These are phyloP conservation scores for Malurus splendens DNA, from an alignment of 2,797 vertebrate genomes.

Conservation along the genomic window DNA sequence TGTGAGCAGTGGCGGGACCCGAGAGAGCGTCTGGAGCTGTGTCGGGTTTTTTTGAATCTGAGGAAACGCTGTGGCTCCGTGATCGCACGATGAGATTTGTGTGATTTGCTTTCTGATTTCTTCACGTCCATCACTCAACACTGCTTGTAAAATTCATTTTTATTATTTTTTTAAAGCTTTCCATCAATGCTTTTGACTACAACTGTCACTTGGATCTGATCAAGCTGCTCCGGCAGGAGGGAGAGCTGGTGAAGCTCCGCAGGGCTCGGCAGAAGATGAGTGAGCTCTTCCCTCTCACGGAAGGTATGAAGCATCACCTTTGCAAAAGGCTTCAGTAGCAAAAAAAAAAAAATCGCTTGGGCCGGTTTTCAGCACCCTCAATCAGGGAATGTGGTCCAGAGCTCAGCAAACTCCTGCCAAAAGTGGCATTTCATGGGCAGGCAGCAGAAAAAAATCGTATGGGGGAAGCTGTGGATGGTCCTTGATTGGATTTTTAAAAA, in stretches of 20 bases:
- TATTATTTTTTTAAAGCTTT: conserved; percentile 74
- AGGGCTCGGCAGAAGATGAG: conserved; percentile 96
- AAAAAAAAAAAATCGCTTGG: rapidly evolving
- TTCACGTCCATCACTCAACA: rapidly evolving
- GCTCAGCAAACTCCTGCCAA: neutral
- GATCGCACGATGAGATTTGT: rapidly evolving
- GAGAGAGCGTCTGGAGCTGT: rapidly evolving
- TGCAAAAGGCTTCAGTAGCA: rapidly evolving
- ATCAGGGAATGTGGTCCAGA: rapidly evolving
- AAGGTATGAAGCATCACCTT: conserved; percentile 73
- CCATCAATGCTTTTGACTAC: conserved; percentile 94
- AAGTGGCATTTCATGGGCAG: rapidly evolving
- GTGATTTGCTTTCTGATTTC: rapidly evolving
- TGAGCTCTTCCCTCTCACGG: conserved; percentile 92
- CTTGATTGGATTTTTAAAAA: neutral
- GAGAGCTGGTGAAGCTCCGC: conserved; percentile 83
- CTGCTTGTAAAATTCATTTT: rapidly evolving
- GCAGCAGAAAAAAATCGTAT: rapidly evolving
- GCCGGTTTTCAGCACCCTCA: neutral
- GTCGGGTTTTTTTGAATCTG: rapidly evolving
- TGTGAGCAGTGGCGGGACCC: rapidly evolving
- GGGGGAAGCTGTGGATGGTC: neutral
- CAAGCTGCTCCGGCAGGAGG: conserved; percentile 89
- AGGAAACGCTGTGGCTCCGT: rapidly evolving
- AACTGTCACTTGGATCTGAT: conserved; percentile 96